Base-by-base conservation (phyloP, 2,797 vertebrate genomes). In the Pseudochaenichthys georgianus region DNA sequence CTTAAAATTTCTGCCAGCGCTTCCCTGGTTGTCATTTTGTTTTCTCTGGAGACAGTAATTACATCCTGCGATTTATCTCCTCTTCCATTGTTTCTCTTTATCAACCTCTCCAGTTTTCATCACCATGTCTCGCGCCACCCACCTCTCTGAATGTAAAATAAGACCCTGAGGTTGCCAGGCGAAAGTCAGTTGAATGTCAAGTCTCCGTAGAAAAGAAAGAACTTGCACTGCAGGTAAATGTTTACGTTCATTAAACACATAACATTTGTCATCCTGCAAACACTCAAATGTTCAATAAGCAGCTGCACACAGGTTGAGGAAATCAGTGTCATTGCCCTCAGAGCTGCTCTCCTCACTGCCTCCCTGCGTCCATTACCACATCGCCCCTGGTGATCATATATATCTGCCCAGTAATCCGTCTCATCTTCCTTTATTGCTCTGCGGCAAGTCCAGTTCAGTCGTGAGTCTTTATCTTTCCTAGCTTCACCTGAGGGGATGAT, bases 171-270 rank as follows among this genome's bases (percentile, higher is more conserved):
- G 50, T 58, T 34, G 2, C 5, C 9, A 11, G 15, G 12, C 57
- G 42, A 17, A 16, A 34, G 31, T 48, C 50, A 53, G 9, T 17
- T 13, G 54, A 55, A 55, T 71, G 67, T 48, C 54, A 51, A 23
- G n/a, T 41, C 55, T 41, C 55, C 4, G 13, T 5, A 16, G 42
- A 4, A 45, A 45, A 45, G 28, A 48, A 13, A n/a, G 1, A 1
- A 38, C 41, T 13, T 17, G 13, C 4, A 15, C 31, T 6, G 31
- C 10, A 38, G 31, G 16, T 34, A 16, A 50, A 54, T 19, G n/a
- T 54, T 23, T 15, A 17, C 41, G 46, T 71, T 38, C 4, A 21
- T 19, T 61, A 19, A 51, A 10, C 13, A 12, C 13, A n/a, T 42
- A 5, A 48, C 5, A 21, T 34, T 31, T 54, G 6, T 9, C 15